Percentiles rank a stretch among this genome's conserved stretches.
Evolutionary conservation across 2,888 invertebrate species (phyloP).

Genomic region (Noctua fimbriata): DNA sequence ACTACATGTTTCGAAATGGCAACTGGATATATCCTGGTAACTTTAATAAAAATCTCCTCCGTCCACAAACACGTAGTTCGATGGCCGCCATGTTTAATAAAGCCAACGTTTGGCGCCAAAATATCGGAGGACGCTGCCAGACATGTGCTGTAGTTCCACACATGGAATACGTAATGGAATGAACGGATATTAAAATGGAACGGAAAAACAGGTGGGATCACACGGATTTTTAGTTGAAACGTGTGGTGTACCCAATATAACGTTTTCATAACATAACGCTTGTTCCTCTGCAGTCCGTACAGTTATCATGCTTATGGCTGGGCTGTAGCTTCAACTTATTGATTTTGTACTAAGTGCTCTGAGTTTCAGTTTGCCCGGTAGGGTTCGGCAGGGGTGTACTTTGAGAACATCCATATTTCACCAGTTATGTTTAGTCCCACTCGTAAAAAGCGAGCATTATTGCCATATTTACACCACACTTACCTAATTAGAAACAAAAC

Average conservation of each 20-base stretch:
- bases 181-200: constrained; percentile 60
- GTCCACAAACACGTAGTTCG: constrained; percentile 40
- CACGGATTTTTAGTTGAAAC: constrained; percentile 21
- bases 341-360: too few species aligned
- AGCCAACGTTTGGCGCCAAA: constrained; percentile 46
- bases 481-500: too few species aligned
- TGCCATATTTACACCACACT: too few species aligned
- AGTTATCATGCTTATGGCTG: not conserved
- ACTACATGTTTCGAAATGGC: not conserved
- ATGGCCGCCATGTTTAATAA: constrained; percentile 50
- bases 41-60: constrained; percentile 35
- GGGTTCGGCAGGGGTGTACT: too few species aligned
- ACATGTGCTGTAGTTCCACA: constrained; percentile 36
- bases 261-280: not conserved
- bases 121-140: constrained; percentile 36
- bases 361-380: too few species aligned
- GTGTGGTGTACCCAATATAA: not conserved
- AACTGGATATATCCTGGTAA: not conserved
- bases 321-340: too few species aligned
- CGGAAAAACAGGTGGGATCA: constrained; percentile 37
- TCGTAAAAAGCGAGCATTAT: too few species aligned
- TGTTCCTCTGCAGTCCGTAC: not conserved
- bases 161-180: constrained; percentile 55
- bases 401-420: not conserved
- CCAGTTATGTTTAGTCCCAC: not conserved